Conservation (phyloP, 1,140 invertebrate genomes). For the Cotesia glomerata region DNA sequence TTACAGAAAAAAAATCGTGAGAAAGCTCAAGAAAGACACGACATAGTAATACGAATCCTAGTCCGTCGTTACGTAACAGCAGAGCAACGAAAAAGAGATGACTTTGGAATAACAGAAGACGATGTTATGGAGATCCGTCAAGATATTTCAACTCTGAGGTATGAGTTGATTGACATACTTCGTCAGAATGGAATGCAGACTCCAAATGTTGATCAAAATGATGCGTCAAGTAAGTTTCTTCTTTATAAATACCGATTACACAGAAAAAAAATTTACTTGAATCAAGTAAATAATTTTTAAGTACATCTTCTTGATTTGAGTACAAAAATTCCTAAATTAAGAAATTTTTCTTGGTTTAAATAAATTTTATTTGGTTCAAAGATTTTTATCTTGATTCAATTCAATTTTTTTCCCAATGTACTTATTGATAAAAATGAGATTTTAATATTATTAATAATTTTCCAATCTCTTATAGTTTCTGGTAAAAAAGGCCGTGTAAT, state of each 20-base stretch:
- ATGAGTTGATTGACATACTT: conserved; percentile 89
- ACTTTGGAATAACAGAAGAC: conserved; percentile 89
- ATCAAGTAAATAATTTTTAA: no score
- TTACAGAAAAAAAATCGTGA: conserved; percentile 74
- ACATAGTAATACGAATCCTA: conserved; percentile 78
- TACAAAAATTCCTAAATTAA: no score
- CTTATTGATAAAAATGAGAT: neutral
- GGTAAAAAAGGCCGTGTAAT: conserved; percentile 85
- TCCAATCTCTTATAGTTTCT: conserved; percentile 64
- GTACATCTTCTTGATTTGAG: no score
- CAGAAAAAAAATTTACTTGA: no score
- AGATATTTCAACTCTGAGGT: conserved; percentile 85
- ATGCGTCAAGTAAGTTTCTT: conserved; percentile 64
- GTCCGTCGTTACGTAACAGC: conserved; percentile 83
- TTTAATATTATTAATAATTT: conserved; percentile 9
- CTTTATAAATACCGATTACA: no score
- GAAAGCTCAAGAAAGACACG: conserved; percentile 72
- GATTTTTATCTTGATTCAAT: no score
- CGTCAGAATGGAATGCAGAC: conserved; percentile 82
- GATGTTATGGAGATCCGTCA: conserved; percentile 96
- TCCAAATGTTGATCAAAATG: conserved; percentile 71
- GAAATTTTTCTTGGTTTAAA: no score
- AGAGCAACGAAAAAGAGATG: conserved; percentile 82
- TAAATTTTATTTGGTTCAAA: no score
- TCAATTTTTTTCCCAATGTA: no score